A percentile compares a stretch with the other conserved stretches of the same genome.
phyloP scores from a whole-genome alignment of 2,797 vertebrate genomes.

The Malacoctenus gilli region DNA sequence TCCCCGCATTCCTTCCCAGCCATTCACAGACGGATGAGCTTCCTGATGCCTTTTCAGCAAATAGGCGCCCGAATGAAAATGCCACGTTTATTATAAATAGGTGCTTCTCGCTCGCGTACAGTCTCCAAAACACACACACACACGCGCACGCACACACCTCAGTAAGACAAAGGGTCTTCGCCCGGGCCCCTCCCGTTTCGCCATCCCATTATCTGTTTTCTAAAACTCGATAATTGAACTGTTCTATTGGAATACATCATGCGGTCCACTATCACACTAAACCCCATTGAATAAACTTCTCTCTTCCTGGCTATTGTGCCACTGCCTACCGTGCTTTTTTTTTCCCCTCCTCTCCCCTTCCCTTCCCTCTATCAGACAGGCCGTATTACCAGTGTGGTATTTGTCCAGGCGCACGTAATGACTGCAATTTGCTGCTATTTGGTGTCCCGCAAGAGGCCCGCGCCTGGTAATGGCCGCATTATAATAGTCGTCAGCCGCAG shows the following conservation, averaged over 20 bases:
- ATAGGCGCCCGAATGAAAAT: slow-evolving; percentile 70
- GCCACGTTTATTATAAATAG: slow-evolving; percentile 76
- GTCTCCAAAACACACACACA: slow-evolving; percentile 19
- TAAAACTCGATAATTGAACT: slow-evolving; percentile 80
- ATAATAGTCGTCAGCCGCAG: slow-evolving; percentile 66
- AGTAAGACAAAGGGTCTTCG: slow-evolving; percentile 69
- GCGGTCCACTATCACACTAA: slow-evolving; percentile 59
- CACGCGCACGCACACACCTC: slow-evolving; percentile 14
- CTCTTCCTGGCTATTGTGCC: slow-evolving; percentile 61
- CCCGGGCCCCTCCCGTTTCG: slow-evolving; percentile 62
- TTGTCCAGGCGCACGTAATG: slow-evolving; percentile 70
- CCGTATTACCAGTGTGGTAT: slow-evolving; percentile 61
- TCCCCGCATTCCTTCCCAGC: slow-evolving; percentile 16
- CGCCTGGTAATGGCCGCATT: slow-evolving; percentile 67
- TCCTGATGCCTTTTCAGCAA: slow-evolving; percentile 51
- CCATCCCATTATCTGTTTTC: slow-evolving; percentile 73
- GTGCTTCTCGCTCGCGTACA: slow-evolving; percentile 67
- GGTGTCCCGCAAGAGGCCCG: slow-evolving; percentile 61
- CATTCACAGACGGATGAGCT: slow-evolving; percentile 63
- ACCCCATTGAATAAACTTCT: slow-evolving; percentile 67
- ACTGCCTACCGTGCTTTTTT: slow-evolving; percentile 51
- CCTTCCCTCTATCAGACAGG: slow-evolving; percentile 44
- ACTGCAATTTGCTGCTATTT: slow-evolving; percentile 74
- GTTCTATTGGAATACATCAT: slow-evolving; percentile 74
- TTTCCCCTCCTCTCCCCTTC: slow-evolving; percentile 1